Percentiles rank a stretch among this genome's conserved stretches.
Conservation (phyloP, 2,888 invertebrate genomes). For the Clunio marinus region DNA sequence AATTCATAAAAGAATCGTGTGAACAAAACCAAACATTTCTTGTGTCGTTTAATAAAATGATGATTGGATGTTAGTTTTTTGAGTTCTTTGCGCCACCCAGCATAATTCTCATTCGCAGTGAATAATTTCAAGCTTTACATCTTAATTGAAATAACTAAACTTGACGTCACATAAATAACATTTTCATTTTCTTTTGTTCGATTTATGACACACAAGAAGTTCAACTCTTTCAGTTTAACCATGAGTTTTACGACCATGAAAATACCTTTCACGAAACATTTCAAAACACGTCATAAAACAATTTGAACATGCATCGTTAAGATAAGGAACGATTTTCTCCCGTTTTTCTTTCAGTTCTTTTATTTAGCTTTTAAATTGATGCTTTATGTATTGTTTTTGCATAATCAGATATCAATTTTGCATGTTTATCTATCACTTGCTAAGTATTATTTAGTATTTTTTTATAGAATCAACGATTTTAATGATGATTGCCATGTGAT, state of each 20-base stretch:
- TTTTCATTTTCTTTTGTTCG: not conserved
- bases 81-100: not conserved
- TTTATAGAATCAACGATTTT: too few relatives aligned
- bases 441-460: too few relatives aligned
- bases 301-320: not conserved
- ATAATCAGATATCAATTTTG: too few relatives aligned
- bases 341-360: too few relatives aligned
- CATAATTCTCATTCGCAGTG: not conserved
- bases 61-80: not conserved
- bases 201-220: not conserved
- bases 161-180: not conserved
- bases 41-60: not conserved
- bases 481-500: too few relatives aligned
- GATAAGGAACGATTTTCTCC: not conserved
- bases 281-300: conserved; percentile 17
- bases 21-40: not conserved
- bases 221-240: not conserved
- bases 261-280: not conserved
- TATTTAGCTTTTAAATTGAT: too few relatives aligned
- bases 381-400: too few relatives aligned
- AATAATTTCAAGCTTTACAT: not conserved
- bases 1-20: not conserved
- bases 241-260: not conserved
- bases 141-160: not conserved
- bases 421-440: too few relatives aligned